A percentile compares a stretch with the other conserved stretches of the same genome.
Conservation (phyloP, 1,140 invertebrate genomes). For the Cotesia vestalis region DNA sequence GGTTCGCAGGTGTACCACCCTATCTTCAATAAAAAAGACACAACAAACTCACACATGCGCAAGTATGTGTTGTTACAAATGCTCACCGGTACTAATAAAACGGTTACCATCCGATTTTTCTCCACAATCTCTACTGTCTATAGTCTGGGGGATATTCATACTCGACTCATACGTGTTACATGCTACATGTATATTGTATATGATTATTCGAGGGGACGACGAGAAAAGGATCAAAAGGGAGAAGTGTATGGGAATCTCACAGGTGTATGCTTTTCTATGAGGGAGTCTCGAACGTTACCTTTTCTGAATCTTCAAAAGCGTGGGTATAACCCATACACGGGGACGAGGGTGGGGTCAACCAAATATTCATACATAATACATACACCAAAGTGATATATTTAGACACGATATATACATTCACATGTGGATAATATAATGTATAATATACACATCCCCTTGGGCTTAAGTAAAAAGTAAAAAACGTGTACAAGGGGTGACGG, state of each 20-base stretch:
- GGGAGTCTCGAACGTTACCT: conserved; percentile 30
- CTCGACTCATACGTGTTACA: background rate
- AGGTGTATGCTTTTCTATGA: conserved; percentile 61
- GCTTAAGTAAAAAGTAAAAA: background rate
- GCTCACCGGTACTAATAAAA: background rate
- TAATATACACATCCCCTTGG: too few species aligned
- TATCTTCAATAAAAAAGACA: background rate
- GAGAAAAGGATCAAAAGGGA: conserved; percentile 12
- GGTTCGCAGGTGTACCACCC: conserved; percentile 62
- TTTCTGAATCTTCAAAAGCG: background rate
- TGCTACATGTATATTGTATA: background rate
- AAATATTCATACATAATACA: too few species aligned
- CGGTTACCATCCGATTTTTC: background rate
- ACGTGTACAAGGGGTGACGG: conserved; percentile 20
- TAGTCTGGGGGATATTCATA: conserved; percentile 1
- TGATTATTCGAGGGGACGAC: background rate
- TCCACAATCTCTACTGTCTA: conserved; percentile 1
- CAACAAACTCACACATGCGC: background rate
- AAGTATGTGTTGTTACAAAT: background rate
- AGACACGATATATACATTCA: conserved; percentile 56
- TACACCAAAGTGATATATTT: conserved; percentile 52
- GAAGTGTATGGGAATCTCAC: conserved; percentile 63
- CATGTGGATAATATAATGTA: too few species aligned
- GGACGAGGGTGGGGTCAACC: conserved; percentile 45
- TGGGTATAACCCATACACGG: too few species aligned